phyloP scores from a whole-genome alignment of 2,797 vertebrate genomes.

The Pseudochirops corinnae region DNA sequence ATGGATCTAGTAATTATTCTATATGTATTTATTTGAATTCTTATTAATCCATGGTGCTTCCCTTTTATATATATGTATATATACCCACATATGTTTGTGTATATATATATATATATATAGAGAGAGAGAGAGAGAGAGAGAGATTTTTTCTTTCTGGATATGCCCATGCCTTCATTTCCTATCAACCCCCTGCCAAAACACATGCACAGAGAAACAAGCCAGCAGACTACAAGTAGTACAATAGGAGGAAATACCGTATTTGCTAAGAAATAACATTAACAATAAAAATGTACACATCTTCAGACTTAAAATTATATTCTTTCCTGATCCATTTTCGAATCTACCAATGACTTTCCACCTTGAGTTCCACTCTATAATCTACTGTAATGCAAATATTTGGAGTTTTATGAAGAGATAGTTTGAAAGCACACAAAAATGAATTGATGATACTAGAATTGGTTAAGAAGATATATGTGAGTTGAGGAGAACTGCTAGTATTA shows the following conservation, averaged over 20 bases:
- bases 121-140: too few species aligned
- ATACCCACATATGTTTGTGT: neutral
- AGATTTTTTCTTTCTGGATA: neutral
- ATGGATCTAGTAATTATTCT: neutral
- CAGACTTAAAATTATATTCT: neutral
- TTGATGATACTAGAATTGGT: slow-evolving; percentile 52
- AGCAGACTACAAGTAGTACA: neutral
- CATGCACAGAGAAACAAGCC: neutral
- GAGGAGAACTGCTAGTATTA: slow-evolving; percentile 28
- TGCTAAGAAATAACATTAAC: neutral
- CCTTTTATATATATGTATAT: slow-evolving; percentile 1
- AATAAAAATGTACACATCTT: neutral
- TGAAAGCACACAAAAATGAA: slow-evolving; percentile 60
- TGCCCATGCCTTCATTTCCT: neutral
- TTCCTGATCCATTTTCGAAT: neutral
- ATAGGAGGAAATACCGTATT: neutral
- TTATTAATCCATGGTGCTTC: neutral
- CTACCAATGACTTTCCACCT: neutral
- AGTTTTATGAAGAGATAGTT: neutral
- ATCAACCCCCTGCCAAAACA: neutral
- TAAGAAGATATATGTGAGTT: slow-evolving; percentile 14
- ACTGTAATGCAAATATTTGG: slow-evolving; percentile 21
- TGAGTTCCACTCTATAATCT: slow-evolving; percentile 21
- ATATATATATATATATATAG: neutral
- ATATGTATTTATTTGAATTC: neutral